phyloP scores from a whole-genome alignment of 1,140 invertebrate genomes.

The Notospermus geniculatus region DNA sequence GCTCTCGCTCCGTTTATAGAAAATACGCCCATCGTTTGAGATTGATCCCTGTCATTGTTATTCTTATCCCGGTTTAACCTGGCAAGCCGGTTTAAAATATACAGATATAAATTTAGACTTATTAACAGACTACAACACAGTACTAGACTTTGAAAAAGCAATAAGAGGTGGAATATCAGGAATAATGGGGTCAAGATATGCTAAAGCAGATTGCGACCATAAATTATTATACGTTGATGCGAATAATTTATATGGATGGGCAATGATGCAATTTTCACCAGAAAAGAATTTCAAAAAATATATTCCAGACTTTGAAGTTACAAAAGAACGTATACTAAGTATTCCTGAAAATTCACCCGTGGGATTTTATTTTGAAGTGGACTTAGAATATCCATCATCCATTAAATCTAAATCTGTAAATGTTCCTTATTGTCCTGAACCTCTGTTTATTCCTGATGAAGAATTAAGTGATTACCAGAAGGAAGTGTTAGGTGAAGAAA shows the following conservation, averaged over 20 bases:
- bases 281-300: not conserved
- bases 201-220: not conserved
- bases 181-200: not conserved
- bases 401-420: not conserved
- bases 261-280: not conserved
- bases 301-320: not conserved
- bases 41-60: slow-evolving; percentile 10
- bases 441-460: not conserved
- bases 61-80: not conserved
- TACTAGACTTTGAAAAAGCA: not conserved
- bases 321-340: not conserved
- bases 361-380: not conserved
- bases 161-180: slow-evolving; percentile 3
- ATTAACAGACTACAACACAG: not conserved
- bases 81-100: slow-evolving; percentile 6
- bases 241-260: slow-evolving; percentile 6
- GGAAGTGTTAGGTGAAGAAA: not conserved
- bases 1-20: no score
- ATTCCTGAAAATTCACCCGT: not conserved
- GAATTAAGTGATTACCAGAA: slow-evolving; percentile 9
- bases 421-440: not conserved
- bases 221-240: slow-evolving; percentile 5
- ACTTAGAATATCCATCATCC: not conserved
- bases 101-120: slow-evolving; percentile 3
- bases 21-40: no score